Evolutionary conservation across 2,888 invertebrate species (phyloP).

Genomic region (Margaritifera margaritifera): DNA sequence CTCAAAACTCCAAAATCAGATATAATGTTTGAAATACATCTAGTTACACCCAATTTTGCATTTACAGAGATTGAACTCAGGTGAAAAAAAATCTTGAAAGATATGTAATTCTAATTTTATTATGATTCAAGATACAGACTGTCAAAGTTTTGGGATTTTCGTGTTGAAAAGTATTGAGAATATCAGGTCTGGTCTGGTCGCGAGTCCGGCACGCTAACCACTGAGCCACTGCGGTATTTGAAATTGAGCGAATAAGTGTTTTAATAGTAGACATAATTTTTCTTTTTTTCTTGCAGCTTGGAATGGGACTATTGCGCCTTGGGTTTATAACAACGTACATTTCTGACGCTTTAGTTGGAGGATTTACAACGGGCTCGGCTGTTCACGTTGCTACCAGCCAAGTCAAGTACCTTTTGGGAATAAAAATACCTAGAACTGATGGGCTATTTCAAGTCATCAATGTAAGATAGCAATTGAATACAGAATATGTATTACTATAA

Average conservation of each 20-base stretch:
- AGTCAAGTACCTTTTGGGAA: slow-evolving; percentile 73
- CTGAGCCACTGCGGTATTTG: too few species aligned
- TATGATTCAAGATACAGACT: too few species aligned
- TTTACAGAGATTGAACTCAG: too few species aligned
- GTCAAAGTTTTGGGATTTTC: not conserved
- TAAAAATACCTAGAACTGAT: slow-evolving; percentile 43
- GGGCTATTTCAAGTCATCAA: slow-evolving; percentile 53
- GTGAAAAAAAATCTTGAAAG: too few species aligned
- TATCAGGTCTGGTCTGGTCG: not conserved
- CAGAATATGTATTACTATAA: too few species aligned
- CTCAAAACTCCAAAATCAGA: too few species aligned
- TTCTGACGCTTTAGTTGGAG: slow-evolving; percentile 80
- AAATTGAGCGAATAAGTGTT: not conserved
- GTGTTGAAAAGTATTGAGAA: not conserved
- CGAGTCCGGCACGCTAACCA: not conserved
- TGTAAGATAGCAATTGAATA: slow-evolving; percentile 17
- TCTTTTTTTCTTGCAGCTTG: slow-evolving; percentile 34
- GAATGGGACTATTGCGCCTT: slow-evolving; percentile 52
- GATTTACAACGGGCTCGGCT: slow-evolving; percentile 90
- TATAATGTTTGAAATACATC: too few species aligned
- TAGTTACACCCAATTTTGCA: too few species aligned
- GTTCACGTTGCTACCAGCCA: slow-evolving; percentile 88
- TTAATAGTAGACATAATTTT: not conserved
- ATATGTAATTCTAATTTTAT: too few species aligned
- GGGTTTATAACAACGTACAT: slow-evolving; percentile 65